Evolutionary conservation across 2,797 vertebrate species (phyloP).

Genomic region (Leucoraja ocellata): DNA sequence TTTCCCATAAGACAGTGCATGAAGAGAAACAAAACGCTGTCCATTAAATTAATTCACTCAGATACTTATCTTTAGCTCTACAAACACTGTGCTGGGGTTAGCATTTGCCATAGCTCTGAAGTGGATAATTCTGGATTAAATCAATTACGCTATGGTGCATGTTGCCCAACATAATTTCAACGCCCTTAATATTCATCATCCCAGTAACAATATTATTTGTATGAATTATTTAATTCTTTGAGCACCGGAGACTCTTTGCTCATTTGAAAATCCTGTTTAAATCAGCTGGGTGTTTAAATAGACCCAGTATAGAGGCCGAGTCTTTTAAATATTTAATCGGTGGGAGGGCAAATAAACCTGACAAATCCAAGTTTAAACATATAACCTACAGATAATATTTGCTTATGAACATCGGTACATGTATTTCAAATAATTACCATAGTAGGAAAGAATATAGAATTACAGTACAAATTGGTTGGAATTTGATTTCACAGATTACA

Average conservation of each 20-base stretch:
- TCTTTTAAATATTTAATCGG: not conserved
- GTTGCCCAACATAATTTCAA: not conserved
- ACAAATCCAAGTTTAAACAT: not conserved
- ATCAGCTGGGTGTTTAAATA: not conserved
- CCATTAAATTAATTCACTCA: not conserved
- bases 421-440: not conserved
- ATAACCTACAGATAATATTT: not conserved
- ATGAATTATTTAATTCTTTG: not conserved
- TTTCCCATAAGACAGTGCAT: not conserved
- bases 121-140: not conserved
- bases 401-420: not conserved
- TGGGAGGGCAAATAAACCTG: not conserved
- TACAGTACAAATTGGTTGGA: not conserved
- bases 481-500: not conserved
- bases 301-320: not conserved
- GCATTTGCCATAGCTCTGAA: not conserved
- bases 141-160: not conserved
- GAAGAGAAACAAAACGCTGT: not conserved
- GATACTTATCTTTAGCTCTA: not conserved
- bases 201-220: not conserved
- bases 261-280: conserved; percentile 4
- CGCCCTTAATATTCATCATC: not conserved
- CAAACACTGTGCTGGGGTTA: not conserved
- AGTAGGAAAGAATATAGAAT: not conserved
- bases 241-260: not conserved